A percentile compares a stretch with the other conserved stretches of the same genome.
Evolutionary conservation across 1,140 invertebrate species (phyloP).

Genomic region (Littorina saxatilis): DNA sequence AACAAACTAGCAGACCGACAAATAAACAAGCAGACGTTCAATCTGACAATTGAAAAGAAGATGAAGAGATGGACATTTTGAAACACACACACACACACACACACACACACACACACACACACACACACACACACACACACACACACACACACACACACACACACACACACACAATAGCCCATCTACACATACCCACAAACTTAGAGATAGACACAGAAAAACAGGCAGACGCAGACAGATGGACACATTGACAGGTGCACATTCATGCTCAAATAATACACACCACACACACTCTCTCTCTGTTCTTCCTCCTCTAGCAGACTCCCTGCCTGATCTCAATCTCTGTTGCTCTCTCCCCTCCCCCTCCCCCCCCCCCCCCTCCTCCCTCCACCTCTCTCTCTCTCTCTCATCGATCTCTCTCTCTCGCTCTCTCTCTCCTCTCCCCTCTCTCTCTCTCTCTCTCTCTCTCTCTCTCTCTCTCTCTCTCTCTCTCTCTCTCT

Average conservation of each 20-base stretch:
- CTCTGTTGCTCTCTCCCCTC: no score
- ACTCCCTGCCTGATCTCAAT: no score
- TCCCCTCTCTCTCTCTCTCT: no score
- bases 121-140: conserved; percentile 1
- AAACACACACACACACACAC: conserved; percentile 20
- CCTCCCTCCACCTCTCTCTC: no score
- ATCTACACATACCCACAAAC: neutral
- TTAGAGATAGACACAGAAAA: neutral
- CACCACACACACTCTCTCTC: neutral
- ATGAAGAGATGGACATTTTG: no score
- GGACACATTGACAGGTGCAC: neutral
- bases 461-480: no score
- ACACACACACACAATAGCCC: neutral
- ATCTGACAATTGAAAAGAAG: no score
- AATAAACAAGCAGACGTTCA: conserved; percentile 4
- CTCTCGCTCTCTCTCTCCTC: no score
- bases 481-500: no score
- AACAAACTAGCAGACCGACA: neutral
- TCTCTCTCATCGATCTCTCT: no score
- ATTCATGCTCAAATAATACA: neutral
- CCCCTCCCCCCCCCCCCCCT: no score
- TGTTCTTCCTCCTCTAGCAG: no score
- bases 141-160: neutral
- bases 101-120: conserved; percentile 14
- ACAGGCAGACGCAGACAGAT: neutral